Conservation (phyloP, 2,113 vertebrate genomes). For the Chionomys nivalis region DNA sequence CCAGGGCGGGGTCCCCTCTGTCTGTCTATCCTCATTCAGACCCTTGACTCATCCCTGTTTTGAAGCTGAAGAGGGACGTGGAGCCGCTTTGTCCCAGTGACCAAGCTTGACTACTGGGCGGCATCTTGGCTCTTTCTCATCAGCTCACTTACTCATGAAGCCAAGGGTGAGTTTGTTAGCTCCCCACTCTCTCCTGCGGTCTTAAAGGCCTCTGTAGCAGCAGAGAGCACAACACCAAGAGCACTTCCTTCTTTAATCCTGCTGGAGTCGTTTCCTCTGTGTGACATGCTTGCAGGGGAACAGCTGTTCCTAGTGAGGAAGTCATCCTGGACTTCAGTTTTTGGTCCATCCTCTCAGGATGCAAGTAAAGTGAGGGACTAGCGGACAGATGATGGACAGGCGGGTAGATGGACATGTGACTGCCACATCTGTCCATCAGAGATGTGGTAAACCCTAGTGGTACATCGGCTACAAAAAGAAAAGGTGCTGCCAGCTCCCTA, state of each 20-base stretch:
- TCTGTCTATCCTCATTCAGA: neutral
- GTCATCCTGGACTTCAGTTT: neutral
- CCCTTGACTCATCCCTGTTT: constrained; percentile 5
- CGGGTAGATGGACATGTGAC: neutral
- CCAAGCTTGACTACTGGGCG: neutral
- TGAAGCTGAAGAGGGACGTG: neutral
- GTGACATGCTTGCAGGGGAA: neutral
- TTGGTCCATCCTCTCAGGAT: neutral
- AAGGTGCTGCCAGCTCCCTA: neutral
- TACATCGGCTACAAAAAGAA: neutral
- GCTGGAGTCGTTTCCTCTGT: neutral
- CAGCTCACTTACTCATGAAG: neutral
- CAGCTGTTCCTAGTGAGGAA: neutral
- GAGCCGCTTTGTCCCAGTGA: neutral
- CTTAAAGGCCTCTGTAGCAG: neutral
- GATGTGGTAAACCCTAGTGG: neutral
- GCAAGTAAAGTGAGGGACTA: neutral
- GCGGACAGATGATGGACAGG: neutral
- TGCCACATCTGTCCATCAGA: neutral
- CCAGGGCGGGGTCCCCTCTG: neutral
- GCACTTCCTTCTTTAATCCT: neutral
- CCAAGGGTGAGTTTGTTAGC: neutral
- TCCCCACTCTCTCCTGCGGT: neutral
- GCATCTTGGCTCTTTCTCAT: neutral
- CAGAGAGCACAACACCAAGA: neutral